Evolutionary conservation across 1,140 invertebrate species (phyloP).

Genomic region (Caenorhabditis brenneri): DNA sequence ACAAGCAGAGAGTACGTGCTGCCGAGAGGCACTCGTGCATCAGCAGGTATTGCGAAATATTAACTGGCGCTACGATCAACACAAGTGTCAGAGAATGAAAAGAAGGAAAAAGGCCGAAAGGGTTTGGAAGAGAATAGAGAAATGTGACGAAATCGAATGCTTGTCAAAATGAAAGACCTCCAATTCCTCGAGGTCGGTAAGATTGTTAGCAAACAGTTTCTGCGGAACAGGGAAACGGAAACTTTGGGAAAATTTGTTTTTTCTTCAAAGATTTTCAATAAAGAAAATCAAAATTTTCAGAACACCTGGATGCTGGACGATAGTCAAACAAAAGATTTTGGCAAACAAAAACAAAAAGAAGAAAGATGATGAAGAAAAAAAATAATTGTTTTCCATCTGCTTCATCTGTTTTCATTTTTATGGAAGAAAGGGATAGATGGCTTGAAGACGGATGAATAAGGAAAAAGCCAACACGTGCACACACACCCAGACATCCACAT

Average conservation of each 20-base stretch:
- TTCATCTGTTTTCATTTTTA: not conserved
- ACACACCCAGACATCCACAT: not conserved
- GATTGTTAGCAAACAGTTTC: not conserved
- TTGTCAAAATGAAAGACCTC: not conserved
- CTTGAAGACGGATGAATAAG: not conserved
- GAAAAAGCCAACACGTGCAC: not conserved
- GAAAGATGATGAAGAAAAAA: not conserved
- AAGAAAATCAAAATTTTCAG: no score
- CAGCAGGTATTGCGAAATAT: conserved; percentile 42
- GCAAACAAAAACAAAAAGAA: not conserved
- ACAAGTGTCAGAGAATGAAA: not conserved
- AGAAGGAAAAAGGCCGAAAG: not conserved
- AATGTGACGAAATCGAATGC: not conserved
- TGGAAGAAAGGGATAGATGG: not conserved
- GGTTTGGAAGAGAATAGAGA: not conserved
- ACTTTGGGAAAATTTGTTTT: not conserved
- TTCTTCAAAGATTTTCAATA: no score
- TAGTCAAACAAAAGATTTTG: not conserved
- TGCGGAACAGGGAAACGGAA: not conserved
- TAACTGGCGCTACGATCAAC: not conserved
- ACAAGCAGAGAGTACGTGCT: not conserved
- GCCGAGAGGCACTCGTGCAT: not conserved
- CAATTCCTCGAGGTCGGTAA: not conserved
- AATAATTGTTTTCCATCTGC: conserved; percentile 27
- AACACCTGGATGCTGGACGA: no score